Evolutionary conservation across 37 sponge, comb jelly and placozoan species (phyloP).

Genomic region (Mnemiopsis leidyi): DNA sequence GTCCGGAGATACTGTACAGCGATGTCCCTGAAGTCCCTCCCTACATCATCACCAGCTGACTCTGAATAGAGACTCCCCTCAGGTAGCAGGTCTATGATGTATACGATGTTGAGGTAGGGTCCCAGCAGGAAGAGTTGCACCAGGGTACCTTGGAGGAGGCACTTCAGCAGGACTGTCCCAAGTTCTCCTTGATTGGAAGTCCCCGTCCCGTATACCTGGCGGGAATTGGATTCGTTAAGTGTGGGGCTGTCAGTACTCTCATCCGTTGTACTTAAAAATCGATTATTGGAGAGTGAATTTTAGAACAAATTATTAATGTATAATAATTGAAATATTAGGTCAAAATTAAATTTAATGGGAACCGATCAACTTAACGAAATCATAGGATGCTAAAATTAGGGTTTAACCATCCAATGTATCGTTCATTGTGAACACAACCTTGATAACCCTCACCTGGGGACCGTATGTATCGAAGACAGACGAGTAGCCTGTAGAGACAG

Average conservation of each 20-base stretch:
- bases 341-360: no score
- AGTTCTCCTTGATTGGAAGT: neutral
- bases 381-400: no score
- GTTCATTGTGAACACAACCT: no score
- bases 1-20: neutral
- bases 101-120: neutral
- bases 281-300: no score
- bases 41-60: neutral
- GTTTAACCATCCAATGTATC: no score
- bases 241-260: no score
- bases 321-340: no score
- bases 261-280: no score
- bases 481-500: neutral
- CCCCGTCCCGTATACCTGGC: constrained; percentile 20
- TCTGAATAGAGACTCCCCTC: neutral
- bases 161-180: constrained; percentile 2
- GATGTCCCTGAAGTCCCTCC: neutral
- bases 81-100: neutral
- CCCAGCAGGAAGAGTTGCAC: neutral
- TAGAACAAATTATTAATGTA: no score
- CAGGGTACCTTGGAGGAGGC: neutral
- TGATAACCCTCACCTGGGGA: neutral
- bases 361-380: no score
- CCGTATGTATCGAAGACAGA: constrained; percentile 6
- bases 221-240: no score